Base-by-base conservation (phyloP, 2,888 invertebrate species). In the Deilephila elpenor region DNA sequence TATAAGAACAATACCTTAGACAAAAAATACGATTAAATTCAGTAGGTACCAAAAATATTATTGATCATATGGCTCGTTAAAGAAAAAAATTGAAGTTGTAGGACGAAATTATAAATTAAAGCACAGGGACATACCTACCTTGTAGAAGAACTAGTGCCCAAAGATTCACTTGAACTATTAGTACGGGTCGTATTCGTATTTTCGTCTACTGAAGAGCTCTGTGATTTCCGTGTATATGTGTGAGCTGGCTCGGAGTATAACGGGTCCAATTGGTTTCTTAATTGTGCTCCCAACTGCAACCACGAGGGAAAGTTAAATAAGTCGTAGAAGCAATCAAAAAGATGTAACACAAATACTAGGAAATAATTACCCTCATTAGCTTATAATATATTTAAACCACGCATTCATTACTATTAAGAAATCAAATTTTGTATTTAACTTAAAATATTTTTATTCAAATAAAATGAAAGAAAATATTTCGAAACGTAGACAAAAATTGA, bases 261-360 rank as follows among this genome's bases (percentile, higher is more conserved):
- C 0, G 93, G 93, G 73, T 93, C 93, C 25, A 93, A 76, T 74
- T 87, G 80, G 44, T 90, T 87, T 72, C 87, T 85, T 77, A 93
- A 91, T 83, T 87, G 86, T 14, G 56, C 73, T 67, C 91, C 93
- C 59, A 93, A 78, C 93, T 93, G 79, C n/a, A 83, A 84, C 70
- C 8, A 73, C 64, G 5, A 75, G 51, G 59, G n/a, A 44, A 71
- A n/a, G 29, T 51, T 3, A 44, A 34, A n/a, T 32, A 19, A 32
- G 19, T 7, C 8, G 14, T 61, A 11, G 14, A 25, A 17, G 29
- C n/a, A 61, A 29, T 32, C n/a, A 29, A 61, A 61, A 32, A 19
- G 4, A 56, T n/a, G 56, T 56, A 56, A 56, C n/a, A 56, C 14
- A 19, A 2, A 56, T 5, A 6, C n/a, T 19, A 56, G 5, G 7